Conservation (phyloP, 2,797 vertebrate species). For the Poeciliopsis presidionis region DNA sequence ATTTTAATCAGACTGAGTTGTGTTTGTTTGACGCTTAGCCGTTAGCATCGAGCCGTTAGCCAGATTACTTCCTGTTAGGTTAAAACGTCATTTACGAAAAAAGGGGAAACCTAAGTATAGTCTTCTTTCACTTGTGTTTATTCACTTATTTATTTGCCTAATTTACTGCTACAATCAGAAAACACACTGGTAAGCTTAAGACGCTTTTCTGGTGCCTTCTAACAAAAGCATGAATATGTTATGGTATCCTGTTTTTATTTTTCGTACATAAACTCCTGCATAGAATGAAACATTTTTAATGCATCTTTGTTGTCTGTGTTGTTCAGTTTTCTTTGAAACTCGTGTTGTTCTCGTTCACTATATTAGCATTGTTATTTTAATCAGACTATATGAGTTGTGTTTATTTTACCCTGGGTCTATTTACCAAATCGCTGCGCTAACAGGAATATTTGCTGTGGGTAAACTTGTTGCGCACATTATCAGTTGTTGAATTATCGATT, state of each 20-base stretch:
- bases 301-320: not conserved
- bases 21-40: no score
- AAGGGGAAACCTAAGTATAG: no score
- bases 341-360: not conserved
- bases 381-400: not conserved
- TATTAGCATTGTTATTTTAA: not conserved
- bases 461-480: constrained; percentile 47
- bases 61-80: no score
- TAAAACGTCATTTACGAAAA: no score
- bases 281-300: not conserved
- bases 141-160: no score
- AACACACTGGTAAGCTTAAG: no score
- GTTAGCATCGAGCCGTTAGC: no score
- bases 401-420: constrained; percentile 24
- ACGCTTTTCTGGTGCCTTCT: no score
- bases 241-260: not conserved
- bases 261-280: not conserved
- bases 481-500: constrained; percentile 63
- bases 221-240: not conserved
- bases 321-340: not conserved
- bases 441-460: constrained; percentile 29
- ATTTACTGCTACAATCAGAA: no score
- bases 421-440: not conserved
- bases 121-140: no score
- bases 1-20: no score